Percentiles rank a stretch among this genome's conserved stretches.
phyloP scores from a whole-genome alignment of 1,140 invertebrate genomes.

The Nebria ingens region DNA sequence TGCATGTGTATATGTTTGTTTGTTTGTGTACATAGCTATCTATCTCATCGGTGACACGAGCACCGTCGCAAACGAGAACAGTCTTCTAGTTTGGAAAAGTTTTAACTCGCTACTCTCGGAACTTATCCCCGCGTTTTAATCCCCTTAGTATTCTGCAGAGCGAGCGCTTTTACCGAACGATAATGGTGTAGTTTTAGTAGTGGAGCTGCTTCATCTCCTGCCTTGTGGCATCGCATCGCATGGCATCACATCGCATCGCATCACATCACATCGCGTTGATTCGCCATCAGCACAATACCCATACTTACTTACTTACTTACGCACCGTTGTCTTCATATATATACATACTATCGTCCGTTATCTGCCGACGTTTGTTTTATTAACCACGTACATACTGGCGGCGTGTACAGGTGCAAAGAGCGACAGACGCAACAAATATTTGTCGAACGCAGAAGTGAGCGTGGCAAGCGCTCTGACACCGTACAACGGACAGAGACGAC shows the following conservation, averaged over 20 bases:
- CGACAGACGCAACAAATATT: constrained; percentile 19
- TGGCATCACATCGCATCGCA: no score
- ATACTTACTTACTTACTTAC: no score
- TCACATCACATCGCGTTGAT: no score
- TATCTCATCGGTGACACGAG: neutral
- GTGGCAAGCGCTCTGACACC: neutral
- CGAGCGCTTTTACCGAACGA: no score
- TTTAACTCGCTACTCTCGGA: neutral
- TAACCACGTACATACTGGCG: constrained; percentile 3
- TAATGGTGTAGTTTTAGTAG: no score
- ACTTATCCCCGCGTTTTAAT: neutral
- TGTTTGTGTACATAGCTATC: neutral
- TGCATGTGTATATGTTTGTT: neutral
- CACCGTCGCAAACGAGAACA: neutral
- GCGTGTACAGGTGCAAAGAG: constrained; percentile 15
- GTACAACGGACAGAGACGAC: neutral
- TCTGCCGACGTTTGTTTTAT: constrained; percentile 6
- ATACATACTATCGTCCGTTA: no score
- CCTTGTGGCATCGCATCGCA: no score
- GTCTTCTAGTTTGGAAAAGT: no score
- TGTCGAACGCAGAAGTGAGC: constrained; percentile 13
- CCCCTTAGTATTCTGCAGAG: neutral
- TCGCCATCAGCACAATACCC: no score
- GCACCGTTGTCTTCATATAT: no score
- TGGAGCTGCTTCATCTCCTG: no score